phyloP scores from a whole-genome alignment of 2,888 invertebrate genomes.

The Drosophila nigritarsus region DNA sequence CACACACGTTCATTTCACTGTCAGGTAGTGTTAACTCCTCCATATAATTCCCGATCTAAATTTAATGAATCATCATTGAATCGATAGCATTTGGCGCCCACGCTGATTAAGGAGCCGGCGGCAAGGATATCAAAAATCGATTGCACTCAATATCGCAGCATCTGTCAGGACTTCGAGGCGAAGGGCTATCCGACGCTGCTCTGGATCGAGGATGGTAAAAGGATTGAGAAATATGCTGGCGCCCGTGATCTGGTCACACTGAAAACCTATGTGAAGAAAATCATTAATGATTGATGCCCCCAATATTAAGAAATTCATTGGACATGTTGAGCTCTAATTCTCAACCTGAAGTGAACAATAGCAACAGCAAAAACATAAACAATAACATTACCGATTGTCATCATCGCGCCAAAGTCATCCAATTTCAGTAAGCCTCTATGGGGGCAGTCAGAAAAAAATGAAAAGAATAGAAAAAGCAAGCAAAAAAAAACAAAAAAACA shows the following conservation, averaged over 20 bases:
- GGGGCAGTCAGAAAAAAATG: no score
- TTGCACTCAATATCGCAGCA: constrained; percentile 90
- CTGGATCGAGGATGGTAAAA: constrained; percentile 95
- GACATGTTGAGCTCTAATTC: no score
- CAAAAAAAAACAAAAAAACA: no score
- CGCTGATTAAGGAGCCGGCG: constrained; percentile 88
- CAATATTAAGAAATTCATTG: no score
- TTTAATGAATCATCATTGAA: background rate
- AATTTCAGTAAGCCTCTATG: no score
- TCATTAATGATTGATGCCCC: constrained; percentile 87
- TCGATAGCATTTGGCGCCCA: constrained; percentile 90
- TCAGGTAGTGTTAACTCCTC: constrained; percentile 86
- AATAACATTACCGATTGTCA: no score
- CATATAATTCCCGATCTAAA: background rate
- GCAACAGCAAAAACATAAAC: no score
- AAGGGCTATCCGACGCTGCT: constrained; percentile 94
- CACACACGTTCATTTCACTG: constrained; percentile 95
- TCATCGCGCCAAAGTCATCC: no score
- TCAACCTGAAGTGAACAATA: no score
- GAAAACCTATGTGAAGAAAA: constrained; percentile 89
- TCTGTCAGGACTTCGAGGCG: constrained; percentile 92
- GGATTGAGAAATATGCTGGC: constrained; percentile 92
- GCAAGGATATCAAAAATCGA: constrained; percentile 93
- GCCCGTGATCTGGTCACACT: constrained; percentile 89
- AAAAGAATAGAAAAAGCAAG: no score